A percentile compares a stretch with the other conserved stretches of the same genome.
Evolutionary conservation across 2,888 invertebrate genomes (phyloP).

Genomic region (Pediacus dermestoides): DNA sequence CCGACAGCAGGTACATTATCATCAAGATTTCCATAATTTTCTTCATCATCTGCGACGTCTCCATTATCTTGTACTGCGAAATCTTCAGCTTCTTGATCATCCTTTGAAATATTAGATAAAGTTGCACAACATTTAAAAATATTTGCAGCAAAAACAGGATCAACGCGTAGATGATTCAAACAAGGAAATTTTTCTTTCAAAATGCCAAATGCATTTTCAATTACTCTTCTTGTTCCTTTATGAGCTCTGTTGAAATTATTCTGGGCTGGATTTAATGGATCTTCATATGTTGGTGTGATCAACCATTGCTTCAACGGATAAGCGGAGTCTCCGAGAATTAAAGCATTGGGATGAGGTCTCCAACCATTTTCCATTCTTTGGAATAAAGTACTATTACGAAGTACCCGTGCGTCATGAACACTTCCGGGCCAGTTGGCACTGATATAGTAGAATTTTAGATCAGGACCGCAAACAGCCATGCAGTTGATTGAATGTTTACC

Average conservation of each 20-base stretch:
- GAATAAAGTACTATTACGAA: conserved; percentile 20
- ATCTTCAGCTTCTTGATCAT: conserved; percentile 8
- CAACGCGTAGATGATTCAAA: conserved; percentile 14
- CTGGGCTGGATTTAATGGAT: conserved; percentile 17
- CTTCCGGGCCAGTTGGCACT: conserved; percentile 24
- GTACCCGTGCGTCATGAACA: conserved; percentile 27
- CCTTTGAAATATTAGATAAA: conserved; percentile 14
- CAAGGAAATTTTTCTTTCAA: conserved; percentile 16
- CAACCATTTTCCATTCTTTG: conserved; percentile 19
- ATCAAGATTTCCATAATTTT: conserved; percentile 11
- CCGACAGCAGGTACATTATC: conserved; percentile 11
- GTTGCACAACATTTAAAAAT: conserved; percentile 18
- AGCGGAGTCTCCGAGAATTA: conserved; percentile 20
- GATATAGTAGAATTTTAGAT: conserved; percentile 25
- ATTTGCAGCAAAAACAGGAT: conserved; percentile 18
- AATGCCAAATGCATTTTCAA: conserved; percentile 13
- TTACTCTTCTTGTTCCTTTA: conserved; percentile 13
- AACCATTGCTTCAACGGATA: conserved; percentile 18
- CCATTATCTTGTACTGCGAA: conserved; percentile 6
- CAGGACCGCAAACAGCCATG: conserved; percentile 24
- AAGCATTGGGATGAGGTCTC: conserved; percentile 22
- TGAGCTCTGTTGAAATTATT: conserved; percentile 20
- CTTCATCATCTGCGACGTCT: conserved; percentile 7
- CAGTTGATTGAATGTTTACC: conserved; percentile 29
- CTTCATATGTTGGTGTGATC: conserved; percentile 20